Evolutionary conservation across 2,888 invertebrate species (phyloP), one percentile per base, ranked within the genome.

Genomic region (Ephialtes manifestator): DNA sequence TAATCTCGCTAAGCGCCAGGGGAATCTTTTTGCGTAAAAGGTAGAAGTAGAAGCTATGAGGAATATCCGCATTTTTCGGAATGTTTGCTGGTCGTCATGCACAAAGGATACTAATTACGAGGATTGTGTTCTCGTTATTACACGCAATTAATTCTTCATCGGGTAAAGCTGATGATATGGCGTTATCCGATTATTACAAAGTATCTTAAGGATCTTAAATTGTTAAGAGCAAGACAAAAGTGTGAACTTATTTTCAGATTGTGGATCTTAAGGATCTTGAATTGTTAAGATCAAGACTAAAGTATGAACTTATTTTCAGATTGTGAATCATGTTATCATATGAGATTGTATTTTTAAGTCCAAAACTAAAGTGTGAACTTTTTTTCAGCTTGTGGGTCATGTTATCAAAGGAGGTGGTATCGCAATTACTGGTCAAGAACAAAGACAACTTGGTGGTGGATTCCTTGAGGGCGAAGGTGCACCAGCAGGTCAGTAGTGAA

Each of bases 351-450:
- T 18, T 51, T 0, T 18, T 51, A n/a, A 18, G 7, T 51, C 15
- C n/a, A n/a, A n/a, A 18, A 39, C n/a, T n/a, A 7, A 51, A 7
- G n/a, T 51, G n/a, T n/a, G 1, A 51, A 51, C 4, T 84, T n/a
- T 18, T 63, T 94, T 94, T 53, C 94, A 97, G 97, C 94, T 97
- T 88, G 97, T 97, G 4, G 97, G 97, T 0, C 97, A 97, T 91
- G 95, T 96, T 35, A 96, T 98, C 89, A 96, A 97, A 89, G 96
- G 97, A 13, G 96, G 97, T 70, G 98, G 98, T 70, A 94, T 96
- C 46, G 96, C 97, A 0, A 96, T 97, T 85, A 96, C 97, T 4
- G 98, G 98, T 4, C 97, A 97, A 92, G 96, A 96, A 84, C 97
- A 97, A 90, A 95, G 95, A 20, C 95, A 96, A 89, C 90, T 95